A percentile compares a stretch with the other conserved stretches of the same genome.
phyloP scores from a whole-genome alignment of 1,140 invertebrate species.

The Latrodectus geometricus region DNA sequence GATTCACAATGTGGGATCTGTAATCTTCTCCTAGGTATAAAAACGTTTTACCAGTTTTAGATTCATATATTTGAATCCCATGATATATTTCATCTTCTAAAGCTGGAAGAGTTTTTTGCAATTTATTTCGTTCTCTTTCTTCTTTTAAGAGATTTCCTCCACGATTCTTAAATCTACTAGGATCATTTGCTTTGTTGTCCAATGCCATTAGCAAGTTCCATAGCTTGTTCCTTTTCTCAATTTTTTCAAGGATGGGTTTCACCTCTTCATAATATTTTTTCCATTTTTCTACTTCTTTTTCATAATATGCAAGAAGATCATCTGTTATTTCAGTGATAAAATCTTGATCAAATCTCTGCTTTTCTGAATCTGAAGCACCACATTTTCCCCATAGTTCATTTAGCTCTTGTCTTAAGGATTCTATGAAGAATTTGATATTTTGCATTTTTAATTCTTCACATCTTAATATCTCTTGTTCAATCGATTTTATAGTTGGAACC shows the following conservation, averaged over 20 bases:
- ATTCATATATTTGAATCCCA: conserved; percentile 67
- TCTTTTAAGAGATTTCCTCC: conserved; percentile 84
- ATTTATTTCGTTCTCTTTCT: conserved; percentile 83
- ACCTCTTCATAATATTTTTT: conserved; percentile 77
- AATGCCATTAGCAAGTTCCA: conserved; percentile 78
- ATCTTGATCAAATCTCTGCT: background rate
- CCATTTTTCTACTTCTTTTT: conserved; percentile 78
- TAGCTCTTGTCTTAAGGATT: background rate
- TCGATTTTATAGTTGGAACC: background rate
- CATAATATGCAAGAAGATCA: conserved; percentile 70
- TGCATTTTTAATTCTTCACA: background rate
- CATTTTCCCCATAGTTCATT: background rate
- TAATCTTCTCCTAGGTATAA: conserved; percentile 67
- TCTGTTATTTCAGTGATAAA: background rate
- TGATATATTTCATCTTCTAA: conserved; percentile 70
- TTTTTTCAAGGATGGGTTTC: conserved; percentile 71
- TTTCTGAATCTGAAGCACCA: background rate
- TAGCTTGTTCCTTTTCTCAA: conserved; percentile 74
- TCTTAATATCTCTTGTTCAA: background rate
- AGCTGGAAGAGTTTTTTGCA: conserved; percentile 74
- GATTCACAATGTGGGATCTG: conserved; percentile 66
- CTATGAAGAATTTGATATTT: background rate
- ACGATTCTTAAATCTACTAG: conserved; percentile 84
- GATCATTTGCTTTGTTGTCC: conserved; percentile 78
- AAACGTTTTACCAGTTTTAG: conserved; percentile 66